phyloP scores from a whole-genome alignment of 2,888 invertebrate species.

The Parnassius smintheus region DNA sequence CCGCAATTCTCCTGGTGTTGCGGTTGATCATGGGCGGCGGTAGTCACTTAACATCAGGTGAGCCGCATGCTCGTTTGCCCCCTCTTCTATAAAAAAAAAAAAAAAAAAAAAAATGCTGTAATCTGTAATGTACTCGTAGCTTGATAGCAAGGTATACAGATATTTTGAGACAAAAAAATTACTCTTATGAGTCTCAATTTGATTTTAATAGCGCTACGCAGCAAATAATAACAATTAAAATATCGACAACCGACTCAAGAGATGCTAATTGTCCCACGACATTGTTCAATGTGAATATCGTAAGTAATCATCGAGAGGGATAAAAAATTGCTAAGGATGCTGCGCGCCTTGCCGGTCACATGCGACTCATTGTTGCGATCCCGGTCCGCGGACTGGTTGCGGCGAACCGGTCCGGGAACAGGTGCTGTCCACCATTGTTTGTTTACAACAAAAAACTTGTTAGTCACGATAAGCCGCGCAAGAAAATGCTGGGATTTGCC shows the following conservation, averaged over 20 bases:
- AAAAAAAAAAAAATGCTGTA: no score
- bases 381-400: constrained; percentile 1
- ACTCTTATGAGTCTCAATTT: background rate
- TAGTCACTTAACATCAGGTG: no score
- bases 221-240: background rate
- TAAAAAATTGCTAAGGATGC: background rate
- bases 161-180: no score
- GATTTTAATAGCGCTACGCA: background rate
- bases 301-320: background rate
- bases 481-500: constrained; percentile 17
- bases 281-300: constrained; percentile 4
- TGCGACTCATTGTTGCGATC: background rate
- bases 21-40: no score
- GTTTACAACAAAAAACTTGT: constrained; percentile 19
- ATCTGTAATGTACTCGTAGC: no score
- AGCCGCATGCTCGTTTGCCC: no score
- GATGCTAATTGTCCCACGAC: constrained; percentile 1
- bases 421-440: constrained; percentile 17
- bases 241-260: background rate
- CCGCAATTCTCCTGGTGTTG: no score
- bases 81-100: no score
- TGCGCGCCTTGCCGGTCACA: background rate
- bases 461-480: constrained; percentile 3
- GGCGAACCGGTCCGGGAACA: background rate
- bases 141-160: no score